Base-by-base conservation (phyloP, 2,888 invertebrate genomes). In the Isoperla grammatica region DNA sequence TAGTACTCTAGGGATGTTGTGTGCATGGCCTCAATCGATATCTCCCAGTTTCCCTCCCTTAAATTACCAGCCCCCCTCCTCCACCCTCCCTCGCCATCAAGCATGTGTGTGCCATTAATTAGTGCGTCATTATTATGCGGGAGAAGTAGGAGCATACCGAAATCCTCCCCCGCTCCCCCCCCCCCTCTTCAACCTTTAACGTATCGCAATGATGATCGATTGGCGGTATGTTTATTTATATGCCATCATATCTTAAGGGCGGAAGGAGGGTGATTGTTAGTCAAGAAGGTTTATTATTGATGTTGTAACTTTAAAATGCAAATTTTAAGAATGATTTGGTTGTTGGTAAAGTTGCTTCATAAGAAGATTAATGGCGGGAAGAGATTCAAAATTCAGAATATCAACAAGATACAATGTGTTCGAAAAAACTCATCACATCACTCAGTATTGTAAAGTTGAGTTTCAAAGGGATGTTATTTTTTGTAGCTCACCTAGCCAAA, bases 101-200 rank as follows among this genome's bases (percentile, higher is more conserved):
- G 61, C 57, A 57, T 59, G 62, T 58, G 58, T 62, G 62, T 62
- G 62, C 59, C 62, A 62, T 62, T 62, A 59, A 62, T 62, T 62
- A 62, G 62, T 57, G 50, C 59, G 53, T 59, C 62, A 62, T 62
- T 62, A 62, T 59, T 62, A 62, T 62, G 62, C 62, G 54, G 53
- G 48, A 53, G 53, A 53, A 53, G 53, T 53, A 53, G 19, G 53
- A 53, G 20, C 46, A 19, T 19, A 46, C 17, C 46, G 46, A 46
- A 46, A 6, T 22, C 46, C 46, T 46, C 22, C 46, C 46, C 20
- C 45, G 15, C 11, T 17, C 39, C 53, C 53, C 39, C 50, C 50
- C 50, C 50, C 37, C 37, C 39, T 20, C 39, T 53, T 17, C 29
- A 29, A 29, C 29, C 29, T 29, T 29, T 29, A 29, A 37, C 53